Evolutionary conservation across 92 coral and sea anemone species (phyloP), one percentile per base, ranked within the genome.

Genomic region (Pocillopora meandrina): DNA sequence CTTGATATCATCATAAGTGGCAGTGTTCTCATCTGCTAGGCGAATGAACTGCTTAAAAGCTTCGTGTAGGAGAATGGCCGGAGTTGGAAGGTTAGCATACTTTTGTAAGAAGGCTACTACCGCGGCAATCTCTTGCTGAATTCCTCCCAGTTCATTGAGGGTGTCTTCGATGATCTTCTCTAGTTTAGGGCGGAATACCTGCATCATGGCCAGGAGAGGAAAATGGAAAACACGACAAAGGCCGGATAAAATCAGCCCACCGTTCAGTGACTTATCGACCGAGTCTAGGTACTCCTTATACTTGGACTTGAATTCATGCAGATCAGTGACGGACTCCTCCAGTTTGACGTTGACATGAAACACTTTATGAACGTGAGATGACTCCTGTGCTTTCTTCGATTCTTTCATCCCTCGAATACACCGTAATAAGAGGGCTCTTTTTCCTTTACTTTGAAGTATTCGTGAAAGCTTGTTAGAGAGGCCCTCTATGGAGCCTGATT

Each of bases 191-290:
- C 74, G 90, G 72, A 85, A 95, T 74, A 76, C 91, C 85, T 78
- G 85, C 80, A 90, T 82, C 98, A 95, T 95, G 36, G 98, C 94
- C 84, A 95, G 87, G 26, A 95, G 92, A 15, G 98, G 98, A 62
- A 95, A 95, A 72, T 95, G 98, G 71, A 95, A 95, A n/a, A 95
- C 98, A 68, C 98, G 92, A 34, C 92, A 77, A 31, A 89, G 93
- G 49, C 90, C 82, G 1, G 79, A 56, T 19, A 72, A 10, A 7
- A 52, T 74, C 15, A 63, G 60, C 70, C 82, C 75, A 1, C 19
- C 76, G 49, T 21, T 56, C 19, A 80, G 9, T 16, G 84, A 23
- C 5, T 56, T 26, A 26, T 80, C 60, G 16, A 80, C 69, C 20
- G 61, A 42, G 47, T 63, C 92, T 47, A 93, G 87, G 84, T 88